Evolutionary conservation across 2,797 vertebrate species (phyloP).

Genomic region (Megaceryle alcyon): DNA sequence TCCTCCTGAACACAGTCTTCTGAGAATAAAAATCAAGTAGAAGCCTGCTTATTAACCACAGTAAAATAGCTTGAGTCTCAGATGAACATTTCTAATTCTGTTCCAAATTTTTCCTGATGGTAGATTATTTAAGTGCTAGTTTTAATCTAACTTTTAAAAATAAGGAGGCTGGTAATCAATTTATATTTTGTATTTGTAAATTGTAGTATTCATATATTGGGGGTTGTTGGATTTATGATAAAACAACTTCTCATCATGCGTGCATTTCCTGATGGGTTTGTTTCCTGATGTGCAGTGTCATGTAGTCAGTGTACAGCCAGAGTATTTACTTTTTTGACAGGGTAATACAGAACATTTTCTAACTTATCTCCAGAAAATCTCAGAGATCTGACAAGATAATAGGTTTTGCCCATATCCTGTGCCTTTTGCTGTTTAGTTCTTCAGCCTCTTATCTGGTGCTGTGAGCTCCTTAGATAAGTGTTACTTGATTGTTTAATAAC

Average conservation of each 20-base stretch:
- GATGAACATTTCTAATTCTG: background rate
- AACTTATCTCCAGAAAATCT: slow-evolving; percentile 69
- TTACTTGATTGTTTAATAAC: slow-evolving; percentile 71
- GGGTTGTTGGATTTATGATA: background rate
- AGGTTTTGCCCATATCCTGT: slow-evolving; percentile 49
- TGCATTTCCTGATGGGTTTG: background rate
- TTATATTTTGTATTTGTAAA: background rate
- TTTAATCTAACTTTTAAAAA: background rate
- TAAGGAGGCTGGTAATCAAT: background rate
- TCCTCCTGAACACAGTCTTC: background rate
- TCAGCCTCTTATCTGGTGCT: slow-evolving; percentile 54
- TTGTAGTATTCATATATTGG: background rate
- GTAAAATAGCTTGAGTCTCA: background rate
- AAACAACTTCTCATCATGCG: background rate
- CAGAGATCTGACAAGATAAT: slow-evolving; percentile 68
- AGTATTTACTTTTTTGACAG: slow-evolving; percentile 54
- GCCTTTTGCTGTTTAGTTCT: slow-evolving; percentile 67
- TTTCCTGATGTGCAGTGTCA: slow-evolving; percentile 4
- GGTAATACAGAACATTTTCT: slow-evolving; percentile 61
- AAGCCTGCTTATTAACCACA: background rate
- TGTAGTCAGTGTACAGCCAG: background rate
- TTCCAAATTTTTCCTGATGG: background rate
- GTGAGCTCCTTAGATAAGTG: slow-evolving; percentile 64
- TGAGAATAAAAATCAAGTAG: background rate
- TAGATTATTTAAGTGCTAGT: background rate